These are phyloP conservation scores for Coendou prehensilis DNA, from an alignment of 2,797 vertebrate species.

Conservation along the genomic window DNA sequence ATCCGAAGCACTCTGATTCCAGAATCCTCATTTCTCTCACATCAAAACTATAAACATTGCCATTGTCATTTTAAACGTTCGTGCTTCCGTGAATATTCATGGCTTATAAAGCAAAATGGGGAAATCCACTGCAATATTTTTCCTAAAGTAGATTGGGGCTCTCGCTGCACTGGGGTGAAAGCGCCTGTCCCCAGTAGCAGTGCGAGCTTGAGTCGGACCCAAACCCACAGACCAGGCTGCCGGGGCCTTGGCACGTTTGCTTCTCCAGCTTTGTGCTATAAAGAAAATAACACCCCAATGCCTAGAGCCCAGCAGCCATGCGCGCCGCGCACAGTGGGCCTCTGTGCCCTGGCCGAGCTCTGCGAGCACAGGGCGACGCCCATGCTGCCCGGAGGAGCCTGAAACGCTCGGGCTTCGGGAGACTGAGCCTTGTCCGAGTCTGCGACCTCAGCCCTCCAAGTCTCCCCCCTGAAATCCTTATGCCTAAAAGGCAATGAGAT, in stretches of 20 bases:
- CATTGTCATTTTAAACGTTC: conserved; percentile 31
- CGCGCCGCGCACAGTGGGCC: too few relatives aligned
- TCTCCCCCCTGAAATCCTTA: neutral
- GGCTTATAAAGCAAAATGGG: conserved; percentile 29
- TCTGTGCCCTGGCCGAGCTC: too few relatives aligned
- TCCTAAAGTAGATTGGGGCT: conserved; percentile 21
- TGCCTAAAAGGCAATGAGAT: neutral
- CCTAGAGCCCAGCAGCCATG: neutral
- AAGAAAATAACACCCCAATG: conserved; percentile 37
- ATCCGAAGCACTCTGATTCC: neutral
- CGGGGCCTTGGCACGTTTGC: conserved; percentile 74
- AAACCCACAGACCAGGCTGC: conserved; percentile 75
- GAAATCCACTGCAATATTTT: neutral
- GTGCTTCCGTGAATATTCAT: neutral
- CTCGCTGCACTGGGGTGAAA: neutral
- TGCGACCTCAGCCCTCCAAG: neutral
- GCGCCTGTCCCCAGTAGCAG: conserved; percentile 43
- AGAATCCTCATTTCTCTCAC: neutral
- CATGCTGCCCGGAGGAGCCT: too few relatives aligned
- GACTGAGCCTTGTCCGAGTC: neutral
- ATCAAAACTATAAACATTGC: conserved; percentile 5
- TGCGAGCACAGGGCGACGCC: too few relatives aligned
- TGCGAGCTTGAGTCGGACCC: conserved; percentile 51
- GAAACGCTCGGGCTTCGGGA: neutral
- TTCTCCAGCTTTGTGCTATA: conserved; percentile 56